Conservation (phyloP, 2,888 invertebrate genomes). For the Perdita meconis region DNA sequence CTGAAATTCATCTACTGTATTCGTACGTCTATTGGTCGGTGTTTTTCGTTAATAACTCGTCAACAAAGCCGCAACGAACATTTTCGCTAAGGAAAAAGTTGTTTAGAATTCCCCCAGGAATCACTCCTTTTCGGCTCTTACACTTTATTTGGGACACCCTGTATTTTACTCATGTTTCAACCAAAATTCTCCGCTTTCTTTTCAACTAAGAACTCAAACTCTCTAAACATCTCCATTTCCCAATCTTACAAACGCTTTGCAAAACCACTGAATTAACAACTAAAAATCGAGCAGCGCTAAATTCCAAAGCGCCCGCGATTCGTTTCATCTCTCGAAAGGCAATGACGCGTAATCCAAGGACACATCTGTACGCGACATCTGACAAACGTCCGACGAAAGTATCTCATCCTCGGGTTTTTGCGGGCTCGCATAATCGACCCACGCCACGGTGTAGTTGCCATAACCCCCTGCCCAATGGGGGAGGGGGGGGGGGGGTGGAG, state of each 20-base stretch:
- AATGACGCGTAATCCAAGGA: slow-evolving; percentile 34
- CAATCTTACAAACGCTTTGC: not conserved
- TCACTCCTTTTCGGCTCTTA: too few species aligned
- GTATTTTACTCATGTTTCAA: too few species aligned
- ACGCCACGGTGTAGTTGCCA: slow-evolving; percentile 38
- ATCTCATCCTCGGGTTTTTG: slow-evolving; percentile 61
- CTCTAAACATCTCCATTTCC: too few species aligned
- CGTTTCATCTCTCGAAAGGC: not conserved
- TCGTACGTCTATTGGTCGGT: too few species aligned
- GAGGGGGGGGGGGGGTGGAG: slow-evolving; percentile 37
- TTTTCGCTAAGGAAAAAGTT: too few species aligned
- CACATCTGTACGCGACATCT: slow-evolving; percentile 70
- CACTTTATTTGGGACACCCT: too few species aligned
- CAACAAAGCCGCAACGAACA: too few species aligned
- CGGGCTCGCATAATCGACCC: slow-evolving; percentile 60
- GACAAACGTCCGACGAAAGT: slow-evolving; percentile 68
- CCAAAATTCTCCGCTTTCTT: too few species aligned
- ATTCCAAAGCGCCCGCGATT: not conserved
- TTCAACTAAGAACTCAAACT: too few species aligned
- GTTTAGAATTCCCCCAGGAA: too few species aligned
- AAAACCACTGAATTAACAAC: not conserved
- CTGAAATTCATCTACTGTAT: too few species aligned
- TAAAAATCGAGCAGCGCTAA: not conserved
- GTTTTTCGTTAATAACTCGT: too few species aligned
- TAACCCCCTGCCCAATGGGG: slow-evolving; percentile 13